Evolutionary conservation across 2,797 vertebrate genomes (phyloP).

Genomic region (Alauda arvensis): DNA sequence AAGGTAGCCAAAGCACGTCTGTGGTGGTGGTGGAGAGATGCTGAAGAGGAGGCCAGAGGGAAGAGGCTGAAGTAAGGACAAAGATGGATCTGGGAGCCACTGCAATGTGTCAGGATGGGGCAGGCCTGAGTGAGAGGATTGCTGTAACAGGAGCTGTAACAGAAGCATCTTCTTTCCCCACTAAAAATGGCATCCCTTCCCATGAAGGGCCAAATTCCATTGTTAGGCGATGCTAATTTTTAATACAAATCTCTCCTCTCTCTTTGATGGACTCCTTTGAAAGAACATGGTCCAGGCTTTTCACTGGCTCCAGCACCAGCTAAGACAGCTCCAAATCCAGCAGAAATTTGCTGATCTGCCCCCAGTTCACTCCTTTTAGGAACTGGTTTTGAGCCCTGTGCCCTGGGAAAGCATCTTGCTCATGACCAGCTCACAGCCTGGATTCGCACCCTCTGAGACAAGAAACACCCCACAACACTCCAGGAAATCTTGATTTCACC

Average conservation of each 20-base stretch:
- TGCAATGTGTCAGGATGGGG: not conserved
- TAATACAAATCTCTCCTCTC: not conserved
- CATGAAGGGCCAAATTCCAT: not conserved
- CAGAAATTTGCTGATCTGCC: not conserved
- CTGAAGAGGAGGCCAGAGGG: not conserved
- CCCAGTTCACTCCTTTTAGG: not conserved
- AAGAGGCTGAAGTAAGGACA: not conserved
- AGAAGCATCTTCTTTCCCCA: not conserved
- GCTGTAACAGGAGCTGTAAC: not conserved
- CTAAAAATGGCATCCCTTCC: not conserved
- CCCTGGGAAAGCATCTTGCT: not conserved
- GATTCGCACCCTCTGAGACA: not conserved
- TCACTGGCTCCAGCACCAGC: not conserved
- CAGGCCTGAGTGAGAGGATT: not conserved
- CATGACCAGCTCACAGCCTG: not conserved
- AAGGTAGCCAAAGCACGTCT: conserved; percentile 50
- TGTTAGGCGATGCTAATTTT: not conserved
- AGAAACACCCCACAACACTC: not conserved
- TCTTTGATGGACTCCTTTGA: fast-evolving
- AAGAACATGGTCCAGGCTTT: not conserved
- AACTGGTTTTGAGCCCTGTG: not conserved
- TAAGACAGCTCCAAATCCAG: not conserved
- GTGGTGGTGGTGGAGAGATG: conserved; percentile 18
- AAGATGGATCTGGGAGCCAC: not conserved
- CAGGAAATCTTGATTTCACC: not conserved